phyloP scores from a whole-genome alignment of 2,113 vertebrate species.

The Hippocampus abdominalis region DNA sequence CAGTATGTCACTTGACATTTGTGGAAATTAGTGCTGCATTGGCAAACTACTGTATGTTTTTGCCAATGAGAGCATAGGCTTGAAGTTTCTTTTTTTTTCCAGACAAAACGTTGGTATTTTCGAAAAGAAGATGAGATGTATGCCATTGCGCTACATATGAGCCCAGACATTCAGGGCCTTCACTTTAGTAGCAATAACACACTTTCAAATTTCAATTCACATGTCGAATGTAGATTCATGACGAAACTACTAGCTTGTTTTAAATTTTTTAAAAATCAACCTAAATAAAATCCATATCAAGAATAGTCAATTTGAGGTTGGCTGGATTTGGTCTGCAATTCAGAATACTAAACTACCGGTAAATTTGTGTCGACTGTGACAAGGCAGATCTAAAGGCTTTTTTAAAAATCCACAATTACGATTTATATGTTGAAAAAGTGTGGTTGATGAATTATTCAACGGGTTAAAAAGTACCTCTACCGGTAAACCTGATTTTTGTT shows the following conservation, averaged over 20 bases:
- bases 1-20: constrained; percentile 36
- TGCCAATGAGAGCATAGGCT: constrained; percentile 1
- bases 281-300: constrained; percentile 14
- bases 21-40: constrained; percentile 46
- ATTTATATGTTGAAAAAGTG: neutral
- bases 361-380: neutral
- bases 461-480: constrained; percentile 18
- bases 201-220: neutral
- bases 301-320: neutral
- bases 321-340: constrained; percentile 24
- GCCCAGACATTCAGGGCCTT: constrained; percentile 13
- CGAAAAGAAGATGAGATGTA: too few relatives aligned
- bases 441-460: neutral
- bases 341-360: neutral
- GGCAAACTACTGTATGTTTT: constrained; percentile 25
- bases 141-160: constrained; percentile 21
- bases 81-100: too few relatives aligned
- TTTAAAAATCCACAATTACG: neutral
- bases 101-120: too few relatives aligned
- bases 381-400: neutral
- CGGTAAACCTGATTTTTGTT: neutral
- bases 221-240: neutral
- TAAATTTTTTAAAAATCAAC: neutral
- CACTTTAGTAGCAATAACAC: neutral
- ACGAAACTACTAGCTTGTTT: neutral